Evolutionary conservation across 2,888 invertebrate species (phyloP).

Genomic region (Diabrotica balteata): DNA sequence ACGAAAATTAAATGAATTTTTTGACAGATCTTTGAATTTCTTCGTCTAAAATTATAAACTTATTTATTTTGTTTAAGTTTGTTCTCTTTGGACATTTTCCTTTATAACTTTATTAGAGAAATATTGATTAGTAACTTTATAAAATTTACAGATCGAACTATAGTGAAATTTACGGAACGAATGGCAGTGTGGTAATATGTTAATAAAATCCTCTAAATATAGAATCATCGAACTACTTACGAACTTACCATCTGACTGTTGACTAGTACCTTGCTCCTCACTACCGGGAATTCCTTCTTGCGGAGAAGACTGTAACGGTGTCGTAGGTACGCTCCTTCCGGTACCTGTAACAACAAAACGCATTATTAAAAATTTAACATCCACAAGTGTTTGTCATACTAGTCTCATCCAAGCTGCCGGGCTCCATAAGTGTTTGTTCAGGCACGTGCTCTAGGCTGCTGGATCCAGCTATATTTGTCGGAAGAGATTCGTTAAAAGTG

Average conservation of each 20-base stretch:
- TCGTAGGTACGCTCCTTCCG: constrained; percentile 73
- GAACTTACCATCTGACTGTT: constrained; percentile 51
- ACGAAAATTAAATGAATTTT: too few relatives aligned
- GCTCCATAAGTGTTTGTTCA: constrained; percentile 56
- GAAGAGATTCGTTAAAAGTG: constrained; percentile 68
- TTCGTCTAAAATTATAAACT: too few relatives aligned
- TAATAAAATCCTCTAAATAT: too few relatives aligned
- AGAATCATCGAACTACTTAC: too few relatives aligned
- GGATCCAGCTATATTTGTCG: constrained; percentile 12
- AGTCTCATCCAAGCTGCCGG: constrained; percentile 53
- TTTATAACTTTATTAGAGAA: too few relatives aligned
- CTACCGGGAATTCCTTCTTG: constrained; percentile 59
- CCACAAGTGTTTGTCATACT: constrained; percentile 48
- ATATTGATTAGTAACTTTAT: too few relatives aligned
- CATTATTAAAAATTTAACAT: constrained; percentile 38
- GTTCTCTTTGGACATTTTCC: too few relatives aligned
- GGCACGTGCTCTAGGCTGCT: constrained; percentile 52
- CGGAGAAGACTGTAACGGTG: constrained; percentile 71
- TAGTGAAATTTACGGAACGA: too few relatives aligned
- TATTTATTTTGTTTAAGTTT: too few relatives aligned
- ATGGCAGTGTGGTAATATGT: too few relatives aligned
- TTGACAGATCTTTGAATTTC: too few relatives aligned
- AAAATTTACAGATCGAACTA: too few relatives aligned
- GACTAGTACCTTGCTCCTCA: constrained; percentile 49
- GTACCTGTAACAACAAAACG: constrained; percentile 60